Evolutionary conservation across 2,888 invertebrate species (phyloP), one percentile per base, ranked within the genome.

Genomic region (Drosophila barbarae): DNA sequence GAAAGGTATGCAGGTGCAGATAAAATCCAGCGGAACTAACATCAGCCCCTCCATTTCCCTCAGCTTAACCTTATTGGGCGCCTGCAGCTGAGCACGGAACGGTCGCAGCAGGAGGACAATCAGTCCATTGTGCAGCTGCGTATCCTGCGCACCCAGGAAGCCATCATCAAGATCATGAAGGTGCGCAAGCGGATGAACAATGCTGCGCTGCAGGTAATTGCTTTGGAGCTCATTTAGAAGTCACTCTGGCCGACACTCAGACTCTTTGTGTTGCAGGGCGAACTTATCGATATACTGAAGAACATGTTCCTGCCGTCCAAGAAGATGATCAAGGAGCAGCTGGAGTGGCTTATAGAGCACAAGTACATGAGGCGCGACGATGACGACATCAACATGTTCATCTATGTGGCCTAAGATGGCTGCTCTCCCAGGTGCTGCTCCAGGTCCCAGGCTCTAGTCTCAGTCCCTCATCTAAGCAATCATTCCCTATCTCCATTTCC

Each of bases 271-370:
- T 15, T 90, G 90, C 89, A 93, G 92, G 96, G 97, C 59, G 99
- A 99, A 91, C 92, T 99, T 64, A 95, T 99, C 18, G 99, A 99
- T 90, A 98, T 99, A 87, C 91, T 99, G 82, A 98, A 98, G 91
- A 98, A 98, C 88, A 98, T 99, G 98, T 99, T 99, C 92, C 91
- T 99, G 87, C 99, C 99, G 28, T 97, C 98, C 71, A 98, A 98
- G 90, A 98, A 99, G 90, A 96, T 99, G 95, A 99, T 99, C 83
- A 99, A 99, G 90, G 99, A 99, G 90, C 99, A 99, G 90, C 93
- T 99, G 54, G 99, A 99, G 90, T 99, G 99, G 99, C 93, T 99
- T 44, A 99, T 99, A 74, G 99, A 99, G 90, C 97, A 99, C 90
- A 98, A 98, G 90, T 99, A 98, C 90, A 98, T 99, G 95, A 92